phyloP scores from a whole-genome alignment of 2,113 vertebrate species.

The Oryzias woworae region DNA sequence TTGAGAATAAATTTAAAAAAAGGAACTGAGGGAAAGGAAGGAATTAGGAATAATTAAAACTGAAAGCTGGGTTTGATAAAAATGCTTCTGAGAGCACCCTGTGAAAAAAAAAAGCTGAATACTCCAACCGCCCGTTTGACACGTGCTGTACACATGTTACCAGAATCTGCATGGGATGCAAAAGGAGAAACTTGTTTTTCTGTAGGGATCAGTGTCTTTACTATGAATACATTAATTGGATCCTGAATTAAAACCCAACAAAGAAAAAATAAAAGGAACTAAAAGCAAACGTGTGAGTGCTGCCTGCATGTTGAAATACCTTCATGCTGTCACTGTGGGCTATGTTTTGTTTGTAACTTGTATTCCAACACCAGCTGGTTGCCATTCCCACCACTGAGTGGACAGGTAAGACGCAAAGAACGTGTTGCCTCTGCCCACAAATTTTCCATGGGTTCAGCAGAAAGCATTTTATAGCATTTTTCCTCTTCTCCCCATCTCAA shows the following conservation, averaged over 20 bases:
- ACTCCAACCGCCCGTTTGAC: slow-evolving; percentile 54
- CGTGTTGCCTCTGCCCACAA: slow-evolving; percentile 41
- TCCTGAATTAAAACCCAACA: no score
- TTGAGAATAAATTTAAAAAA: slow-evolving; percentile 21
- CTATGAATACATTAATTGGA: no score
- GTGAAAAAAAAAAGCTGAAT: slow-evolving; percentile 50
- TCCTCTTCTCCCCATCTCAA: slow-evolving; percentile 61
- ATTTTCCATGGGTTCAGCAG: slow-evolving; percentile 79
- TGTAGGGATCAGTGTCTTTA: slow-evolving; percentile 25
- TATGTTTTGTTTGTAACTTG: slow-evolving; percentile 52
- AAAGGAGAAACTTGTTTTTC: slow-evolving; percentile 28
- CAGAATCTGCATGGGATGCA: slow-evolving; percentile 27
- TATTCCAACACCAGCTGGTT: slow-evolving; percentile 59
- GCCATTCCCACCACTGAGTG: slow-evolving; percentile 57
- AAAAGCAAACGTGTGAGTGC: background rate
- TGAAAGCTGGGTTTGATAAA: slow-evolving; percentile 64
- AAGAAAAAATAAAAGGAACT: background rate
- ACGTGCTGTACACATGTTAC: slow-evolving; percentile 69
- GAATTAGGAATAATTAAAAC: slow-evolving; percentile 47
- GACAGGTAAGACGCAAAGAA: slow-evolving; percentile 58
- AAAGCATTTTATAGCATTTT: slow-evolving; percentile 73
- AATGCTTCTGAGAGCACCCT: slow-evolving; percentile 65
- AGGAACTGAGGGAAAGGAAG: slow-evolving; percentile 41
- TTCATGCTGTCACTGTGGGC: slow-evolving; percentile 6
- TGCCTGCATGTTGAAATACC: background rate